Evolutionary conservation across 2,888 invertebrate species (phyloP), one percentile per base, ranked within the genome.

Genomic region (Polydrusus cervinus): DNA sequence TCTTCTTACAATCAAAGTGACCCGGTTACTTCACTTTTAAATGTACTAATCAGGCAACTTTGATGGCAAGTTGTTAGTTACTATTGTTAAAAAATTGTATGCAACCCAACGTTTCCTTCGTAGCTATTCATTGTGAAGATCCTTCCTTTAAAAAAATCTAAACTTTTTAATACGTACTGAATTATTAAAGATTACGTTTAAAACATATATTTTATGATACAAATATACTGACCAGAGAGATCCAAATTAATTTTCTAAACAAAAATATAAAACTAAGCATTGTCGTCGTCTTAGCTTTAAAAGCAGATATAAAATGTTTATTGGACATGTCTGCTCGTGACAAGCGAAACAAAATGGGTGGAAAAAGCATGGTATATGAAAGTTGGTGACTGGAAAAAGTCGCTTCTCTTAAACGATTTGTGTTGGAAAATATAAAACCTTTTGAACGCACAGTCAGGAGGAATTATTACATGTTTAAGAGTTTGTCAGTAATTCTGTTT

Each of bases 331-430:
- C 43, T 67, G 67, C 43, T 20, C 45, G 16, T 55, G 67, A 67
- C 67, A 67, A 43, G 34, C 43, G 67, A 67, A 67, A 55, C 55
- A 55, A 67, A 67, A 16, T 66, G 53, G 40, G 16, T 18, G 14
- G 53, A 51, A 66, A 51, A 55, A 67, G n/a, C 25, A 55, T 18
- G 67, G 38, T 55, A 53, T 25, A 67, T 67, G 43, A 67, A 67
- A 67, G 30, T 67, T 67, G 43, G 55, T 55, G 67, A 67, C 67
- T 55, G 43, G 55, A 13, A 55, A 66, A 67, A 67, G 67, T 67
- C 67, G 55, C 55, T 67, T 67, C 53, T 40, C 55, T 20, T 67
- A 67, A 67, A 55, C 45, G 67, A 67, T 67, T 67, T 67, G 67
- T 55, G 67, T 55, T 25, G 67, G 30, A 43, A 67, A 67, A 45